These are phyloP conservation scores for Pionites leucogaster DNA, from an alignment of 2,113 vertebrate species.

Conservation along the genomic window DNA sequence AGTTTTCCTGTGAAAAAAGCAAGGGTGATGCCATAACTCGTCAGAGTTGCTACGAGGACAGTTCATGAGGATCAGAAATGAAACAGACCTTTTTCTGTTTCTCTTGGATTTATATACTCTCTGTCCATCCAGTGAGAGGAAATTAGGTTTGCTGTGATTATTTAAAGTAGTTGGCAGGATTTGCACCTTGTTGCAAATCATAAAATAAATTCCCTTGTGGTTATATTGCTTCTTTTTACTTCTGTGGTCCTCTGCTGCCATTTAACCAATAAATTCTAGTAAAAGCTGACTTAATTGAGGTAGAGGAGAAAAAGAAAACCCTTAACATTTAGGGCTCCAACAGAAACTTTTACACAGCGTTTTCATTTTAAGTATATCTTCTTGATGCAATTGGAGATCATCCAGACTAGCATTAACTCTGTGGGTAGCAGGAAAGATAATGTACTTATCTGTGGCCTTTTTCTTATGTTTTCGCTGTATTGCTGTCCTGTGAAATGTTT, in stretches of 20 bases:
- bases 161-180: constrained; percentile 52
- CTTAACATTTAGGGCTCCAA: background rate
- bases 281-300: constrained; percentile 27
- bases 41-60: background rate
- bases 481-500: background rate
- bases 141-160: constrained; percentile 40
- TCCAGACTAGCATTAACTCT: background rate
- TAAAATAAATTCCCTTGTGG: constrained; percentile 37
- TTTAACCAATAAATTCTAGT: constrained; percentile 45
- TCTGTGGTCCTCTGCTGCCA: background rate
- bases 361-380: constrained; percentile 18
- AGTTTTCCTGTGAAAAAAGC: background rate
- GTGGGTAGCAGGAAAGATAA: background rate
- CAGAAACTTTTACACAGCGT: background rate
- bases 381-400: background rate
- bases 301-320: background rate
- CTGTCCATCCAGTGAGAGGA: background rate
- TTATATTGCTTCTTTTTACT: constrained; percentile 18
- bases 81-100: background rate
- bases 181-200: constrained; percentile 31
- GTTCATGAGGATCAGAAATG: background rate
- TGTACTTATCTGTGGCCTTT: background rate
- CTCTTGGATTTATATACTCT: constrained; percentile 11
- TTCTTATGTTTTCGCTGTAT: background rate
- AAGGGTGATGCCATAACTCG: background rate